These are phyloP conservation scores for Athalia rosae DNA, from an alignment of 2,888 invertebrate species.

Conservation along the genomic window DNA sequence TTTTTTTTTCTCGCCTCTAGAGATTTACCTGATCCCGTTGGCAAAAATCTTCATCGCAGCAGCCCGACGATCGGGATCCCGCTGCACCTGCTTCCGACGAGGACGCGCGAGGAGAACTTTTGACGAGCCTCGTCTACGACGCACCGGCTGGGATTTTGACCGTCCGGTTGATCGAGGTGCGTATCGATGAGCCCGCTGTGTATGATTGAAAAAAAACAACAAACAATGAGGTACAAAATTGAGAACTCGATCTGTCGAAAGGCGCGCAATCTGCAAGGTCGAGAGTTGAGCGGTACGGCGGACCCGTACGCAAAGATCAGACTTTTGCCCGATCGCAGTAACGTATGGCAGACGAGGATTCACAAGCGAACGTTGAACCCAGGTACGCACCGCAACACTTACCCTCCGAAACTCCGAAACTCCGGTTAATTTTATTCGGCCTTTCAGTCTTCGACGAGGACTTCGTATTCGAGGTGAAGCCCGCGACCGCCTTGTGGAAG, in stretches of 20 bases:
- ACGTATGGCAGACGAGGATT: slow-evolving; percentile 79
- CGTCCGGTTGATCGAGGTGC: slow-evolving; percentile 80
- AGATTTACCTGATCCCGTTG: too few relatives aligned
- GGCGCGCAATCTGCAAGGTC: slow-evolving; percentile 77
- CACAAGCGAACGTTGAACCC: slow-evolving; percentile 81
- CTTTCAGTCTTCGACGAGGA: slow-evolving; percentile 80
- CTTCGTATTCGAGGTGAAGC: slow-evolving; percentile 80
- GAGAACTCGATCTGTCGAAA: slow-evolving; percentile 54
- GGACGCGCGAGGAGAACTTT: slow-evolving; percentile 79
- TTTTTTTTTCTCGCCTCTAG: background rate
- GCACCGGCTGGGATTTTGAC: slow-evolving; percentile 79
- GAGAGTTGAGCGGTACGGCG: slow-evolving; percentile 78
- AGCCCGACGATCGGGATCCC: slow-evolving; percentile 49
- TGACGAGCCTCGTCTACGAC: slow-evolving; percentile 79
- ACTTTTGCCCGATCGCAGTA: slow-evolving; percentile 78
- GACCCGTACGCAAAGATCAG: slow-evolving; percentile 82
- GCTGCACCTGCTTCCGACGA: slow-evolving; percentile 63
- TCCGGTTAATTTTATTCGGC: slow-evolving; percentile 34
- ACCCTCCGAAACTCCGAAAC: background rate
- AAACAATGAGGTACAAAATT: too few relatives aligned
- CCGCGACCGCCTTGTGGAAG: slow-evolving; percentile 75
- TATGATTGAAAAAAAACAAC: too few relatives aligned
- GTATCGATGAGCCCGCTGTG: slow-evolving; percentile 20
- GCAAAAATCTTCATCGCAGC: background rate
- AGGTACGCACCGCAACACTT: slow-evolving; percentile 67